Base-by-base conservation (phyloP, 2,797 vertebrate genomes). In the Darevskia mixta region DNA sequence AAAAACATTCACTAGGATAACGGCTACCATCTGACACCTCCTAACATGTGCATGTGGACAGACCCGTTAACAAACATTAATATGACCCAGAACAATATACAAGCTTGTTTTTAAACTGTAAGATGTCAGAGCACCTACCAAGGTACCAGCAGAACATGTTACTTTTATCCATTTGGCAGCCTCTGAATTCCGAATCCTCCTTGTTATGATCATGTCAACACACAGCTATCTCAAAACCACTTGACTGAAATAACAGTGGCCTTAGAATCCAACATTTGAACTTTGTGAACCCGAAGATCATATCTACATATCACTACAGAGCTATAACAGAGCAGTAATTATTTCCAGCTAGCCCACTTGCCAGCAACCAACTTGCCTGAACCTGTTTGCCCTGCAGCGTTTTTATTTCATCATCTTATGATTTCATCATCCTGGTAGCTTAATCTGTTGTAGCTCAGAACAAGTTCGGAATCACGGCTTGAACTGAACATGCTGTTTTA, bases 361-460 rank as follows among this genome's bases (percentile, higher is more conserved):
- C 61, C 61, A 64, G 61, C 61, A 64, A 64, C 20, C 10, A 76
- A 69, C 17, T n/a, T 87, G 76, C 0, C 79, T 83, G 8, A 25
- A 49, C 18, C 11, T 8, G 23, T 71, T 79, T 38, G 38, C 6
- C n/a, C 43, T 76, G 41, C 58, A 75, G 20, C 18, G 35, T 86
- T 90, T 27, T 43, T n/a, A 91, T 84, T 89, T 88, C 85, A 92
- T 49, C 38, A 83, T 75, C 78, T 58, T 29, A 23, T 49, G 41
- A 23, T 61, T 94, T 87, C 83, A 93, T 89, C 79, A 88, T n/a
- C 41, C 3, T n/a, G 69, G 73, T 76, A 91, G 87, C 0, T 25
- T 35, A 41, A 78, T 45, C 87, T 76, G 45, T 73, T 67, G 67
- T 49, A 71, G 0, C 55, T 45, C 69, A 64, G n/a, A 6, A 3